A percentile compares a stretch with the other conserved stretches of the same genome.
These are phyloP conservation scores for Ibidorhyncha struthersii DNA, from an alignment of 2,113 vertebrate genomes.

Conservation along the genomic window DNA sequence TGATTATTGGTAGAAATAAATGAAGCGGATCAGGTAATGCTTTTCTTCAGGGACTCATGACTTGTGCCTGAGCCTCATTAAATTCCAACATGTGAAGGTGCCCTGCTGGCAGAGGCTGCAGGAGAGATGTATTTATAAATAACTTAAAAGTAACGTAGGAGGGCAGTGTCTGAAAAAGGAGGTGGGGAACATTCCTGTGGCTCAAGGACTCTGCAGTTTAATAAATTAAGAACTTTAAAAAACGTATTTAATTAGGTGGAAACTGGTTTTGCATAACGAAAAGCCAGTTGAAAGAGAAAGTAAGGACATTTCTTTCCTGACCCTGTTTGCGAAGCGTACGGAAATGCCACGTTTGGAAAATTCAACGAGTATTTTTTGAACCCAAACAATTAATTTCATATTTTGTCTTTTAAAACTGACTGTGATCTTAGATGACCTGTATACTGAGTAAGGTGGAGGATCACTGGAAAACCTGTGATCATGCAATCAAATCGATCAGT, in stretches of 20 bases:
- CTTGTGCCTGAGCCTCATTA: constrained; percentile 69
- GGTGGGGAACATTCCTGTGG: background rate
- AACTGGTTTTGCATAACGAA: constrained; percentile 58
- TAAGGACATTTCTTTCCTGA: constrained; percentile 1
- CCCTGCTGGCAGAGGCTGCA: constrained; percentile 42
- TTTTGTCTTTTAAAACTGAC: background rate
- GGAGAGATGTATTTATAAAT: constrained; percentile 66
- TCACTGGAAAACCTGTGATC: background rate
- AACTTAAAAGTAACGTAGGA: constrained; percentile 68
- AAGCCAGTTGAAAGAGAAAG: constrained; percentile 45
- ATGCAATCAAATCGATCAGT: background rate
- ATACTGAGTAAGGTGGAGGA: background rate
- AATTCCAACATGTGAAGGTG: constrained; percentile 66
- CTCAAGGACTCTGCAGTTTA: constrained; percentile 67
- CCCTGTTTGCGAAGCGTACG: background rate
- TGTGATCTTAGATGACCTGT: background rate
- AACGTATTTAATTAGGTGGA: constrained; percentile 63
- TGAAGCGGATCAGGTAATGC: constrained; percentile 67
- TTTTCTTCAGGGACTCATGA: constrained; percentile 64
- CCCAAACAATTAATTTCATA: background rate
- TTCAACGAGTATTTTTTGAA: constrained; percentile 6
- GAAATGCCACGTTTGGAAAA: constrained; percentile 7
- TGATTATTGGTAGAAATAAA: constrained; percentile 77
- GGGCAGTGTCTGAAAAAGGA: constrained; percentile 38
- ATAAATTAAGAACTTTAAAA: constrained; percentile 68